Evolutionary conservation across 2,888 invertebrate species (phyloP).

Genomic region (Clitarchus hookeri): DNA sequence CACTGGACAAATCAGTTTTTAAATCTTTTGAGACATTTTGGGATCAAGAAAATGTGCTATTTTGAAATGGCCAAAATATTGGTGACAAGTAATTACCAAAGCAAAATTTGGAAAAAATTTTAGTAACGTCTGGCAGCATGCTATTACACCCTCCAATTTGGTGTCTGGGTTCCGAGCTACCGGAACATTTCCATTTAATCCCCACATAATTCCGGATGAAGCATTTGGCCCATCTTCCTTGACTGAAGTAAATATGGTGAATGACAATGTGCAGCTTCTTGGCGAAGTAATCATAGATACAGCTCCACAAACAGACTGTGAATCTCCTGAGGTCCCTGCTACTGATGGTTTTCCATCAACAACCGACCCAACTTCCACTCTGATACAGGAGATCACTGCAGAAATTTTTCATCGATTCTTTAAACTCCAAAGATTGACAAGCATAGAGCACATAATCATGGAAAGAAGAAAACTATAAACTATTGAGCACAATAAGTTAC

Average conservation of each 20-base stretch:
- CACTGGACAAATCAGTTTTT: conserved; percentile 43
- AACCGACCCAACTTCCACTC: no score
- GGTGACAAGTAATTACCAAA: conserved; percentile 46
- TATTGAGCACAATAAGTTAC: no score
- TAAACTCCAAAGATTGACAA: no score
- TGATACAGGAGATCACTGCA: no score
- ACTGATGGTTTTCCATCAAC: no score
- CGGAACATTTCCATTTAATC: conserved; percentile 48
- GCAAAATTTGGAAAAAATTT: conserved; percentile 46
- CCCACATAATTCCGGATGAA: conserved; percentile 45
- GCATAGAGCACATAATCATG: no score
- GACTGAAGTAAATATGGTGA: neutral
- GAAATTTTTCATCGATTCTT: no score
- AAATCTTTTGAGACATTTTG: conserved; percentile 49
- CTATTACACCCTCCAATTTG: conserved; percentile 18
- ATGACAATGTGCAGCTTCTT: no score
- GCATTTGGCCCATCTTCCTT: conserved; percentile 45
- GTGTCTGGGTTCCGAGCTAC: conserved; percentile 38
- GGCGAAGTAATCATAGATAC: no score
- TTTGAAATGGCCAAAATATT: conserved; percentile 45
- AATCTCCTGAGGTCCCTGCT: no score
- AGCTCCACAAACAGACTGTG: no score
- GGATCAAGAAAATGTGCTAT: conserved; percentile 49
- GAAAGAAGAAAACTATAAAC: no score
- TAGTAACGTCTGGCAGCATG: conserved; percentile 32